Percentiles rank a stretch among this genome's conserved stretches.
phyloP scores from a whole-genome alignment of 2,113 vertebrate species.

The Ariopsis seemanni region DNA sequence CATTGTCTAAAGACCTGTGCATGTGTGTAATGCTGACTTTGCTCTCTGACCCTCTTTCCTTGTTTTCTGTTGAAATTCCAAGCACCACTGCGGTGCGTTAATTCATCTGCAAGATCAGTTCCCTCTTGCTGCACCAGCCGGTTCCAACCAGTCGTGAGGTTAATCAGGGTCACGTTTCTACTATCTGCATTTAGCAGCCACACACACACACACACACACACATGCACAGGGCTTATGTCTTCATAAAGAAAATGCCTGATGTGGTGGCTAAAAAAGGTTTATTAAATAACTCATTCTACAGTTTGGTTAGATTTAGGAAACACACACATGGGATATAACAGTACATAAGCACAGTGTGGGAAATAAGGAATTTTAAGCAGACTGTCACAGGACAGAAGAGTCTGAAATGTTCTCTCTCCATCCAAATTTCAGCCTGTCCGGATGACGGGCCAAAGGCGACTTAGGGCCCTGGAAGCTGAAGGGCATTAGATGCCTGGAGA shows the following conservation, averaged over 20 bases:
- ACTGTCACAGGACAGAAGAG: too few species aligned
- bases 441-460: too few species aligned
- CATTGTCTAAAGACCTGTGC: constrained; percentile 13
- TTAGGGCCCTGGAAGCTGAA: too few species aligned
- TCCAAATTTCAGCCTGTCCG: too few species aligned
- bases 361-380: too few species aligned
- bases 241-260: background rate
- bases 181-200: constrained; percentile 20
- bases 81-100: constrained; percentile 37
- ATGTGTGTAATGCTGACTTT: constrained; percentile 36
- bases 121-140: constrained; percentile 49
- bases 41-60: constrained; percentile 31
- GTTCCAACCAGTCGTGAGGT: constrained; percentile 63
- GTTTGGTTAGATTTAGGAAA: background rate
- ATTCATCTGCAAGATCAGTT: constrained; percentile 51
- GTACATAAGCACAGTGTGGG: background rate
- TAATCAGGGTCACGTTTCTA: constrained; percentile 40
- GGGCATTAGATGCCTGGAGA: too few species aligned
- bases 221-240: background rate
- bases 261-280: background rate
- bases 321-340: background rate
- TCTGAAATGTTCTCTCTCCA: too few species aligned
- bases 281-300: background rate
- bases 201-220: constrained; percentile 54
- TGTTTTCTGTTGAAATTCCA: constrained; percentile 50